Base-by-base conservation (phyloP, 1,140 invertebrate species). In the Pseudomyrmex dendroicus region DNA sequence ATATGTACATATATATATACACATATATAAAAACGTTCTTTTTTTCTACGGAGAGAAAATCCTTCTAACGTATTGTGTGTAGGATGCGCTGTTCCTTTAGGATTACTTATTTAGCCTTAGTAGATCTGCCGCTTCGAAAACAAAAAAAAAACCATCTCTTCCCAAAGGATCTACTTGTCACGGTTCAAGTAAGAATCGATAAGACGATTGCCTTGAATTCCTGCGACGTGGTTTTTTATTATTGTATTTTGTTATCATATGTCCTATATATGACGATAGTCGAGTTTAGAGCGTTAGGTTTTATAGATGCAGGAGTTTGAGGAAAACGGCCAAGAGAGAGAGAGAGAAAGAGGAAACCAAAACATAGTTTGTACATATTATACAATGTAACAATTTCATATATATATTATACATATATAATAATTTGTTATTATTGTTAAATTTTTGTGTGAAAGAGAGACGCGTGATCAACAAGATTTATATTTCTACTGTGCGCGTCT, bases 381-480 rank as follows among this genome's bases (percentile, higher is more conserved):
- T 88, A 63, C 67, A 72, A 90, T 89, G 87, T 88, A 84, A 89
- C 67, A 89, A 91, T 92, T 86, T 89, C 90, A 89, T 92, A 35
- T 35, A 35, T 35, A 35, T 35, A 35, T 35, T 35, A 35, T 35
- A 35, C 35, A 35, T 35, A 35, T 35, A 7, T 35, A 91, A 91
- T 92, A 89, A 91, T 93, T 89, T 93, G 91, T 93, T 93, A 92
- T 87, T 91, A 92, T 92, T 93, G 91, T 93, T 93, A 91, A 88
- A 91, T 91, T 92, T 93, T 90, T 90, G n/a, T n/a, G n/a, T n/a
- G 86, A 91, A 90, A 89, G 91, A 88, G 88, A 91, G 35, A 35
- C 35, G 35, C 35, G 35, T 88, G 91, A 93, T 76, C 93, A 92
- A 90, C 90, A 90, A 92, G 92, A 91, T 35, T 93, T 92, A 93